A percentile compares a stretch with the other conserved stretches of the same genome.
phyloP scores from a whole-genome alignment of 1,140 invertebrate genomes.

The Drosophila aff. region DNA sequence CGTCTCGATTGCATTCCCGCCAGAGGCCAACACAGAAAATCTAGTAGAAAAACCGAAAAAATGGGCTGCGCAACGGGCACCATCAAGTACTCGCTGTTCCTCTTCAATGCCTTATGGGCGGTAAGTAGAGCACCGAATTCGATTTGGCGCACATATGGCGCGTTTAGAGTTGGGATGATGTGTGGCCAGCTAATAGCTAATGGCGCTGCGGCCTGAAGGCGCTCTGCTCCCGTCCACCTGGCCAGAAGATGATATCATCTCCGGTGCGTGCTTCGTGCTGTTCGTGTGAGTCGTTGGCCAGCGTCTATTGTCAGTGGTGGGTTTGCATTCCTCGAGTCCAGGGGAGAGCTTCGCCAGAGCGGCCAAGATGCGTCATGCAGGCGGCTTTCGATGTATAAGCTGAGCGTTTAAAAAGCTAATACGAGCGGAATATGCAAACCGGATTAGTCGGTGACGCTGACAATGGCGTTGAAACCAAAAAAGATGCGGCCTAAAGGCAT shows the following conservation, averaged over 20 bases:
- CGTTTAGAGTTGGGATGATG: not conserved
- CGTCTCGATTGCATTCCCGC: constrained; percentile 22
- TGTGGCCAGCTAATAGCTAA: constrained; percentile 14
- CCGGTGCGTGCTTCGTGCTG: constrained; percentile 45
- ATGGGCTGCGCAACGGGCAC: constrained; percentile 90
- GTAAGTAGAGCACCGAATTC: constrained; percentile 87
- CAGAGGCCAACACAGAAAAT: constrained; percentile 1
- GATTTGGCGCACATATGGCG: constrained; percentile 33
- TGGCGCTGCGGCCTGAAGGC: constrained; percentile 14
- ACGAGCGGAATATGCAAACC: constrained; percentile 52
- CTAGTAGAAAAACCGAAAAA: constrained; percentile 13
- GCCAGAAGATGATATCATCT: constrained; percentile 73
- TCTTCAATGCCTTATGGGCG: constrained; percentile 93
- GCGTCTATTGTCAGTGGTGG: constrained; percentile 59
- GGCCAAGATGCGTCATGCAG: constrained; percentile 61
- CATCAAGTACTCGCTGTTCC: constrained; percentile 92
- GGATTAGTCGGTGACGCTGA: constrained; percentile 51
- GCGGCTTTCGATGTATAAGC: constrained; percentile 53
- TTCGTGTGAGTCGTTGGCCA: constrained; percentile 25
- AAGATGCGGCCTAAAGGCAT: not conserved
- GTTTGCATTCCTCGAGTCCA: constrained; percentile 48
- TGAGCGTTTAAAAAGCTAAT: constrained; percentile 34
- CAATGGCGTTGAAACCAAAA: constrained; percentile 29
- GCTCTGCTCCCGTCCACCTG: constrained; percentile 15
- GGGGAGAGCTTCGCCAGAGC: constrained; percentile 58